Conservation (phyloP, 2,797 vertebrate genomes). For the Neosalanx taihuensis region DNA sequence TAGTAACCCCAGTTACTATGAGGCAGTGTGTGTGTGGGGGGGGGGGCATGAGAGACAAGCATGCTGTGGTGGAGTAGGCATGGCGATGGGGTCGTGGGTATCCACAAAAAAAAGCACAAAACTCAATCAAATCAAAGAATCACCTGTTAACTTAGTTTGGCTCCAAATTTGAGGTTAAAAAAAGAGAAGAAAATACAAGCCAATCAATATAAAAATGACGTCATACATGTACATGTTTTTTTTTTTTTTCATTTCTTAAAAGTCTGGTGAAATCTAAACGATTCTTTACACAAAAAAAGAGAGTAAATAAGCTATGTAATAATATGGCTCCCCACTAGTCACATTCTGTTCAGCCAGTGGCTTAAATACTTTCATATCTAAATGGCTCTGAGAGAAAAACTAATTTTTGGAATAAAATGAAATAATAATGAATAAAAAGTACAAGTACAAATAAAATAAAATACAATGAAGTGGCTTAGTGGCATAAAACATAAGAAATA, state of each 20-base stretch:
- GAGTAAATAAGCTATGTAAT: slow-evolving; percentile 27
- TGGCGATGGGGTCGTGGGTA: slow-evolving; percentile 36
- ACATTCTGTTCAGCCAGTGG: slow-evolving; percentile 42
- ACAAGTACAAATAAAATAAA: slow-evolving; percentile 51
- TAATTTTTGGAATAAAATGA: slow-evolving; percentile 59
- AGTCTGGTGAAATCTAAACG: slow-evolving; percentile 57
- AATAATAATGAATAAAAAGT: slow-evolving; percentile 58
- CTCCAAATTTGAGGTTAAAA: slow-evolving; percentile 45
- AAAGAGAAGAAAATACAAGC: slow-evolving; percentile 53
- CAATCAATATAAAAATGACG: slow-evolving; percentile 71
- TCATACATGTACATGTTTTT: slow-evolving; percentile 58
- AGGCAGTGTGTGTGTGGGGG: slow-evolving; percentile 3
- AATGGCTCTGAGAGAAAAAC: slow-evolving; percentile 62
- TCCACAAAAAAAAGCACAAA: slow-evolving; percentile 60
- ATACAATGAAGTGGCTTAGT: slow-evolving; percentile 75
- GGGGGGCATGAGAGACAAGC: slow-evolving; percentile 19
- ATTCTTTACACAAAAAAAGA: slow-evolving; percentile 42
- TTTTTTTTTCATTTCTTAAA: slow-evolving; percentile 52
- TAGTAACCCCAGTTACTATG: slow-evolving; percentile 39
- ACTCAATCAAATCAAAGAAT: slow-evolving; percentile 60
- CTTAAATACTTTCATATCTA: slow-evolving; percentile 52
- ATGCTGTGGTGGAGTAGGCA: slow-evolving; percentile 40
- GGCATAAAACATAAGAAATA: slow-evolving; percentile 70
- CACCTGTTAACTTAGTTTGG: slow-evolving; percentile 52
- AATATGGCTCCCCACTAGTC: slow-evolving; percentile 51